Conservation (phyloP, 2,113 vertebrate genomes). For the Nannospalax galili region DNA sequence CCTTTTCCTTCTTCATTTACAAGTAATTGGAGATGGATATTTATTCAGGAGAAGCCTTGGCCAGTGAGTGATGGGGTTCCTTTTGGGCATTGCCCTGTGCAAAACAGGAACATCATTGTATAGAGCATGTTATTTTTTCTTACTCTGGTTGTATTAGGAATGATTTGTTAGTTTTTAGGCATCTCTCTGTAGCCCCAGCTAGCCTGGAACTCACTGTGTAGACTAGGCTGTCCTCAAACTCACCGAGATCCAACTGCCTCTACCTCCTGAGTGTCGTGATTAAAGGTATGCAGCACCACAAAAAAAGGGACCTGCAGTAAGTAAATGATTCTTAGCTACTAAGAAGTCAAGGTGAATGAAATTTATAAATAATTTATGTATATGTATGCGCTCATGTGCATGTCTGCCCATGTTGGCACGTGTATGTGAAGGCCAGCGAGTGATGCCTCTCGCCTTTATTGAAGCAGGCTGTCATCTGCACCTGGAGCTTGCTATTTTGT, state of each 20-base stretch:
- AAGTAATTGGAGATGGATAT: not conserved
- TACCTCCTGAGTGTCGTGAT: no score
- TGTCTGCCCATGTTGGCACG: no score
- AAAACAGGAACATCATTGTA: not conserved
- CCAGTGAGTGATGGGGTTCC: not conserved
- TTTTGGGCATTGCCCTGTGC: not conserved
- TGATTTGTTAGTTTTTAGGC: not conserved
- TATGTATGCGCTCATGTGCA: no score
- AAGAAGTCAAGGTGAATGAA: not conserved
- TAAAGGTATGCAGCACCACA: no score
- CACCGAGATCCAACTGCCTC: no score
- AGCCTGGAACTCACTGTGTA: no score
- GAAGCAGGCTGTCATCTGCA: no score
- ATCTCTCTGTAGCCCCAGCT: no score
- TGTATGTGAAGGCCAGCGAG: no score
- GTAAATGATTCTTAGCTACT: not conserved
- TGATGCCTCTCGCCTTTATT: no score
- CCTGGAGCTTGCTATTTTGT: no score
- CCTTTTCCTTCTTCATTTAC: not conserved
- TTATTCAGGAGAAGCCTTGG: not conserved
- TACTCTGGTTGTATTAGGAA: not conserved
- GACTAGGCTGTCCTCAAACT: no score
- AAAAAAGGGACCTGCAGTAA: not conserved
- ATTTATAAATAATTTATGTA: not conserved
- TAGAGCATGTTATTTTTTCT: not conserved